Evolutionary conservation across 2,888 invertebrate species (phyloP).

Genomic region (Agonum fuliginosum): DNA sequence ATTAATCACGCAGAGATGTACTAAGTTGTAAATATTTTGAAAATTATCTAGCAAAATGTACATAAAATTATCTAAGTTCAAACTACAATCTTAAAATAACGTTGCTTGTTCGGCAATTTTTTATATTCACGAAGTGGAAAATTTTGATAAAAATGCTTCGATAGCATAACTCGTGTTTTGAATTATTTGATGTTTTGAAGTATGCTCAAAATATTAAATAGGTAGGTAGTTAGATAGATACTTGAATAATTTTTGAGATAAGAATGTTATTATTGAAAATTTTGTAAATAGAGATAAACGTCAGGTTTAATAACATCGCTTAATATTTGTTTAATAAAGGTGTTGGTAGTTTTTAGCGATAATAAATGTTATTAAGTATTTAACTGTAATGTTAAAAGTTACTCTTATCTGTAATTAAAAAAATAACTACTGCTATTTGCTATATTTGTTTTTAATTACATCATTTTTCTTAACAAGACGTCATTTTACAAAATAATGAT

Average conservation of each 20-base stretch:
- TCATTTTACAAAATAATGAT: no score
- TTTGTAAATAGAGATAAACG: background rate
- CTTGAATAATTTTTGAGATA: background rate
- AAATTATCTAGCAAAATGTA: background rate
- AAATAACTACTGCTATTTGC: background rate
- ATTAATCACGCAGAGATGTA: conserved; percentile 3
- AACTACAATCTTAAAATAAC: conserved; percentile 3
- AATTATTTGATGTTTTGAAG: background rate
- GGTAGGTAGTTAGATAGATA: background rate
- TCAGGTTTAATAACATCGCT: background rate
- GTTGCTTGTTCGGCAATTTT: conserved; percentile 22
- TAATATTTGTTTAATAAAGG: conserved; percentile 12
- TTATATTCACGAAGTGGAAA: conserved; percentile 6
- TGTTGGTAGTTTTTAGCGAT: background rate
- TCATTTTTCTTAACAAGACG: conserved; percentile 17
- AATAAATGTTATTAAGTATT: background rate
- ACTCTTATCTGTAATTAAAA: conserved; percentile 5
- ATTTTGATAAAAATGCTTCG: conserved; percentile 16
- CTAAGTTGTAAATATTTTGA: background rate
- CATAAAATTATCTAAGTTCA: conserved; percentile 32
- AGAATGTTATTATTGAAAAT: background rate
- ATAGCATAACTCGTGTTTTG: background rate
- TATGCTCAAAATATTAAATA: background rate
- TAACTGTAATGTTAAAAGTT: background rate
- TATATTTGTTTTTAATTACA: conserved; percentile 25